Evolutionary conservation across 2,113 vertebrate genomes (phyloP).

Genomic region (Gavia stellata): DNA sequence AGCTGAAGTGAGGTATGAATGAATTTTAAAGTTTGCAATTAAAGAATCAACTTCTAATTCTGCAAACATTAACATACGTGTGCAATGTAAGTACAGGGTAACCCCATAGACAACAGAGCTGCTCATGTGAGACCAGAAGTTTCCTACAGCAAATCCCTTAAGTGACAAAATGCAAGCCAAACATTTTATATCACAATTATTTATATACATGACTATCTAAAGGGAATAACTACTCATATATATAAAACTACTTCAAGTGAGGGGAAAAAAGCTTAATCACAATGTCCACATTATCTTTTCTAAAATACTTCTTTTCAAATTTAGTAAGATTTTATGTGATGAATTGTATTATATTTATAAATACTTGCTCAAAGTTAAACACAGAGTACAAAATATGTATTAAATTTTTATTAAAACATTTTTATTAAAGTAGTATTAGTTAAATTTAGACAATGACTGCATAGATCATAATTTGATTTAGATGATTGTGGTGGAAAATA

Average conservation of each 20-base stretch:
- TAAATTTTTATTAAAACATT: not conserved
- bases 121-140: not conserved
- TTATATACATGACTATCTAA: not conserved
- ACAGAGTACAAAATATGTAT: not conserved
- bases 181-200: not conserved
- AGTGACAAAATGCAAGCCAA: not conserved
- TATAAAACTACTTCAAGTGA: not conserved
- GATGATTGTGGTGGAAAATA: not conserved
- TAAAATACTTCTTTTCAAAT: not conserved
- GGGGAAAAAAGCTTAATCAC: not conserved
- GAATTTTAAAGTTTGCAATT: not conserved
- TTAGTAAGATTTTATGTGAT: no score
- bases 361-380: not conserved
- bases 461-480: not conserved
- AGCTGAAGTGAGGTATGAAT: not conserved
- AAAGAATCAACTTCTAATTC: not conserved
- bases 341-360: not conserved
- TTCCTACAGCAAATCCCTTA: not conserved
- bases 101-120: not conserved
- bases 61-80: not conserved
- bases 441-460: not conserved
- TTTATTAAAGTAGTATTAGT: not conserved
- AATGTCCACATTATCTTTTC: not conserved
- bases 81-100: not conserved
- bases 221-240: not conserved